Conservation (phyloP, 2,888 invertebrate genomes). For the Pollenia labialis region DNA sequence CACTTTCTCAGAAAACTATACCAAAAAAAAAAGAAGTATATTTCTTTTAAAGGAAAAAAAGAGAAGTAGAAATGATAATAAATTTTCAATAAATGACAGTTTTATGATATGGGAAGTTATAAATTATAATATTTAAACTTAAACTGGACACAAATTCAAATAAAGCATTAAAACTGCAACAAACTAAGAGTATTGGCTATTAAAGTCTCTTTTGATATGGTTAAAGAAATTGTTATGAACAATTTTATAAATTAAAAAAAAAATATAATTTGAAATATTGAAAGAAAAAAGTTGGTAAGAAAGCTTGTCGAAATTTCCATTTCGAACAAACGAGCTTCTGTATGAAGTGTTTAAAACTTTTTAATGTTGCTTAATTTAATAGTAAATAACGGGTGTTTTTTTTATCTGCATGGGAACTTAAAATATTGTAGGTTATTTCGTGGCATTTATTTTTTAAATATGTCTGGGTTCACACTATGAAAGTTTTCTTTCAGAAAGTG, state of each 20-base stretch:
- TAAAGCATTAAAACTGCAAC: slow-evolving; percentile 44
- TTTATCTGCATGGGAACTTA: too few relatives aligned
- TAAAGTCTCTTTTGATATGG: slow-evolving; percentile 4
- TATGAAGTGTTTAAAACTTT: too few relatives aligned
- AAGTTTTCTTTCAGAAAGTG: too few relatives aligned
- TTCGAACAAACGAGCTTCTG: too few relatives aligned
- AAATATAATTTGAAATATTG: background rate
- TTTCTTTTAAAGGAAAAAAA: background rate
- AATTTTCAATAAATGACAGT: slow-evolving; percentile 71
- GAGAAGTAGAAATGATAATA: slow-evolving; percentile 58
- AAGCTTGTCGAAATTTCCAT: background rate
- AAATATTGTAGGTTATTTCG: too few relatives aligned
- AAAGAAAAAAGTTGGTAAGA: background rate
- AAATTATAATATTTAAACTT: slow-evolving; percentile 59
- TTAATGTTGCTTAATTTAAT: too few relatives aligned
- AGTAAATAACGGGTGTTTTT: too few relatives aligned
- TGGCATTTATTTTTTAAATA: too few relatives aligned
- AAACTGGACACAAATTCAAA: slow-evolving; percentile 9
- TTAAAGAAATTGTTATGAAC: background rate
- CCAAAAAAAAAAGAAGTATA: background rate
- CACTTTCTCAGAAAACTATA: background rate
- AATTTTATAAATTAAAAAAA: background rate
- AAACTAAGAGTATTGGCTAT: slow-evolving; percentile 19
- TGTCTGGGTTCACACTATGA: too few relatives aligned
- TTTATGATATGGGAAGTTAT: slow-evolving; percentile 72